These are phyloP conservation scores for Nemotelus nigrinus DNA, from an alignment of 2,888 invertebrate genomes.

Conservation along the genomic window DNA sequence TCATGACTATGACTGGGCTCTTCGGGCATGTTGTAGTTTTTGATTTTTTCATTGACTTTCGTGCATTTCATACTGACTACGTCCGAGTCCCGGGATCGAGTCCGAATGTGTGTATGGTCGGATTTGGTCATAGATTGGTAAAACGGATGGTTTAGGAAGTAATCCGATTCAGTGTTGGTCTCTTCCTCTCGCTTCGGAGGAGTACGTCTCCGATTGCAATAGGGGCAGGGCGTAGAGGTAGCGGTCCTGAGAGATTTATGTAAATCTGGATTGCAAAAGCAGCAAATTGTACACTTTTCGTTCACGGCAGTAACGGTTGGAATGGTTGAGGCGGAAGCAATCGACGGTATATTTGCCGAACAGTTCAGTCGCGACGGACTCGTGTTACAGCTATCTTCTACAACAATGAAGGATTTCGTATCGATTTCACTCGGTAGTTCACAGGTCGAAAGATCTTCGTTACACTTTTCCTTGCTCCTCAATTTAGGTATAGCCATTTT, in stretches of 20 bases:
- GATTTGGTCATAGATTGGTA: conserved; percentile 50
- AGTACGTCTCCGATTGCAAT: conserved; percentile 47
- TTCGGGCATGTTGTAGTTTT: conserved; percentile 48
- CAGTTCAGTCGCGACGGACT: conserved; percentile 19
- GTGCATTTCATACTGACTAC: conserved; percentile 52
- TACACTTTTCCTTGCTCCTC: conserved; percentile 3
- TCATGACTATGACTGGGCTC: conserved; percentile 26
- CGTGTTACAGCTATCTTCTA: conserved; percentile 35
- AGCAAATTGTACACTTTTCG: conserved; percentile 47
- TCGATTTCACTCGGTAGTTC: conserved; percentile 36
- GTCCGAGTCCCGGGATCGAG: conserved; percentile 51
- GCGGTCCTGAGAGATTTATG: conserved; percentile 43
- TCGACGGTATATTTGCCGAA: conserved; percentile 25
- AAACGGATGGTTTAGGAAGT: conserved; percentile 45
- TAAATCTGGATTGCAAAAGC: conserved; percentile 52
- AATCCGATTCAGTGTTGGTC: conserved; percentile 48
- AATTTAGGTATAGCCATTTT: conserved; percentile 46
- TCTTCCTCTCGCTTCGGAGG: conserved; percentile 46
- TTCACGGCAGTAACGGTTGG: conserved; percentile 4
- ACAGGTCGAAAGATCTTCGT: not conserved
- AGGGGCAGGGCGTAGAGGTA: conserved; percentile 37
- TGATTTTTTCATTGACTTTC: conserved; percentile 51
- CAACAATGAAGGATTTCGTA: conserved; percentile 43
- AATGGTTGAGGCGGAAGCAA: not conserved
- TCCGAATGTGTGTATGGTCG: conserved; percentile 51